Base-by-base conservation (phyloP, 2,888 invertebrate genomes). In the Eledona agricola region DNA sequence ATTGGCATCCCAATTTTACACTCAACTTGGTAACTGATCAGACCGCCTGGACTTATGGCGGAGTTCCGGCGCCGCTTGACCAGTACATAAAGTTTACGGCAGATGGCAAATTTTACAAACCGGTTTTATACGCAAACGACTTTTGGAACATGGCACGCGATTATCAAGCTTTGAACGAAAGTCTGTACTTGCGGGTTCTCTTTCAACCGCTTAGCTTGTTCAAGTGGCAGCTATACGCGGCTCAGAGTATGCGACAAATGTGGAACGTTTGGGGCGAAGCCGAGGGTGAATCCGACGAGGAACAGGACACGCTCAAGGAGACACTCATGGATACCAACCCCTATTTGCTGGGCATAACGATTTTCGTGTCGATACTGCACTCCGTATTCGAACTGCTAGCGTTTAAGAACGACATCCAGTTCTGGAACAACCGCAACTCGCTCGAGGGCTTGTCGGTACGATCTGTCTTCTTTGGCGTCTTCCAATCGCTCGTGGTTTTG, bases 321-420 rank as follows among this genome's bases (percentile, higher is more conserved):
- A 90, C 97, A 1, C 82, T 99, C 47, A 77, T 99, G 52, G 99
- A 99, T 70, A 99, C 99, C 1, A 98, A 96, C 71, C 96, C 97
- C 0, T 96, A 96, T 72, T 81, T 99, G 19, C 80, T 99, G 22
- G 97, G 85, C 2, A 75, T 97, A 45, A 99, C 99, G 1, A 86
- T 97, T 54, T 82, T 87, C 40, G 89, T 99, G 0, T 97, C 98
- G 0, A 84, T 99, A 50, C 80, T 99, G 10, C 99, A 99, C 79
- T 97, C 96, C 50, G 86, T 99, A 57, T 99, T 99, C 80, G 99
- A 99, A 77, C 84, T 99, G 63, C 81, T 99, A 46, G 99, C 99
- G 26, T 99, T 99, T 77, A 99, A 99, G 80, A 99, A 99, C 79
- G 99, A 99, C 76, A 99, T 99, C 69, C 99, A 99, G 77, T 99